phyloP scores from a whole-genome alignment of 2,113 vertebrate genomes.

The Corapipo altera region DNA sequence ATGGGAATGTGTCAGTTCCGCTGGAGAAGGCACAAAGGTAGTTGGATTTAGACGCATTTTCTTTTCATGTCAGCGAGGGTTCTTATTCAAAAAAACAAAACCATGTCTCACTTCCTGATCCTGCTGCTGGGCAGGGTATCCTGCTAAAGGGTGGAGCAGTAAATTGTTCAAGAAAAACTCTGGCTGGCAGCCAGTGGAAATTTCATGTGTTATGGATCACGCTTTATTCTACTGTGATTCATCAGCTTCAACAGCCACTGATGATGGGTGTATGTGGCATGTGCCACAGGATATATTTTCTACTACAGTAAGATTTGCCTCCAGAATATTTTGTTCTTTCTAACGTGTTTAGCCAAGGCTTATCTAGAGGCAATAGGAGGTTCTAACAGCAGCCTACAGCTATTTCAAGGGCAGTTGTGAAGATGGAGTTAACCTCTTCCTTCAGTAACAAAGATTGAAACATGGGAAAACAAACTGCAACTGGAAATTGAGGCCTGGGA shows the following conservation, averaged over 20 bases:
- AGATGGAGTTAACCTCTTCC: background rate
- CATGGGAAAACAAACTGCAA: background rate
- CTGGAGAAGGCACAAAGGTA: background rate
- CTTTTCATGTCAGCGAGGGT: slow-evolving; percentile 62
- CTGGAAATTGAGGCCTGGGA: background rate
- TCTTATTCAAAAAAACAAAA: slow-evolving; percentile 72
- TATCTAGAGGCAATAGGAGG: background rate
- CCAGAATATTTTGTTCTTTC: background rate
- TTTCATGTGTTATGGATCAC: slow-evolving; percentile 39
- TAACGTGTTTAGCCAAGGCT: background rate
- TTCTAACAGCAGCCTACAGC: background rate
- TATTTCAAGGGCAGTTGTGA: background rate
- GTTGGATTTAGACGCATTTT: slow-evolving; percentile 54
- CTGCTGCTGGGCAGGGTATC: slow-evolving; percentile 79
- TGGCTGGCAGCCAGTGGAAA: slow-evolving; percentile 75
- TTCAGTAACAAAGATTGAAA: background rate
- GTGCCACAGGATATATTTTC: background rate
- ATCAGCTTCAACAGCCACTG: background rate
- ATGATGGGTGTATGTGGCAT: background rate
- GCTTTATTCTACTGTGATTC: slow-evolving; percentile 37
- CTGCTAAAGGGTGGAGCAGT: slow-evolving; percentile 79
- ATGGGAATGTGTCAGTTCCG: background rate
- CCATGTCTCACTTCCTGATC: slow-evolving; percentile 74
- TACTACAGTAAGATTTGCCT: background rate
- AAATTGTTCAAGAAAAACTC: slow-evolving; percentile 66